Percentiles rank a stretch among this genome's conserved stretches.
phyloP scores from a whole-genome alignment of 2,888 invertebrate genomes.

The Trimorus sp. region DNA sequence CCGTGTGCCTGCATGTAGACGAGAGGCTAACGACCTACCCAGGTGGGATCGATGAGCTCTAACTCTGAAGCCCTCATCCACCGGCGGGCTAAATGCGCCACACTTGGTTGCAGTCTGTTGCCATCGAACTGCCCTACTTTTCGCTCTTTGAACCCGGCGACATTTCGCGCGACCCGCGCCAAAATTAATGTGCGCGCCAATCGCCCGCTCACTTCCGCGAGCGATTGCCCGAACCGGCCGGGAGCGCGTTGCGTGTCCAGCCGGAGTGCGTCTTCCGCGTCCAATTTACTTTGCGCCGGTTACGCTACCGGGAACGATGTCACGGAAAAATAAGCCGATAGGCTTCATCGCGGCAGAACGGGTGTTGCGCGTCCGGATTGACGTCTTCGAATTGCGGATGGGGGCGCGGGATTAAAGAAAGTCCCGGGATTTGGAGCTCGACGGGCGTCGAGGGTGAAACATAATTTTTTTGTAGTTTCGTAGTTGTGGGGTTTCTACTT shows the following conservation, averaged over 20 bases:
- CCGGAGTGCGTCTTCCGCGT: conserved; percentile 33
- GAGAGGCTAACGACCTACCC: conserved; percentile 77
- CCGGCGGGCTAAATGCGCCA: conserved; percentile 57
- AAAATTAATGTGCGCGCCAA: conserved; percentile 38
- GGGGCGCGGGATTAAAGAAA: too few species aligned
- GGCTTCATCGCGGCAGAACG: background rate
- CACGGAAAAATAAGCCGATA: conserved; percentile 31
- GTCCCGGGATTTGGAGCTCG: too few species aligned
- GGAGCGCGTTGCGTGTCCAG: conserved; percentile 23
- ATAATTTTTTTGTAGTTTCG: too few species aligned
- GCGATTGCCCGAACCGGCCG: conserved; percentile 27
- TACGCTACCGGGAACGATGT: conserved; percentile 10
- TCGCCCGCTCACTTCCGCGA: conserved; percentile 2
- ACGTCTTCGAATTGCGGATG: too few species aligned
- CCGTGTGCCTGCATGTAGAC: conserved; percentile 65
- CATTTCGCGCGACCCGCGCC: conserved; percentile 51
- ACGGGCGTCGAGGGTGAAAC: too few species aligned
- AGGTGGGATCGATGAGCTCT: conserved; percentile 76
- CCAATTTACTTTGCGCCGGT: conserved; percentile 19
- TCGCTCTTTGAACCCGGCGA: conserved; percentile 50
- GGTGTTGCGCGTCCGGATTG: background rate
- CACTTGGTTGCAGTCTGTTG: conserved; percentile 67
- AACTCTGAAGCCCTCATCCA: conserved; percentile 71
- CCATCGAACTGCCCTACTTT: conserved; percentile 72
- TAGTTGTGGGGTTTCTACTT: too few species aligned